phyloP scores from a whole-genome alignment of 2,888 invertebrate genomes.

The Pristionchus maxplancki region DNA sequence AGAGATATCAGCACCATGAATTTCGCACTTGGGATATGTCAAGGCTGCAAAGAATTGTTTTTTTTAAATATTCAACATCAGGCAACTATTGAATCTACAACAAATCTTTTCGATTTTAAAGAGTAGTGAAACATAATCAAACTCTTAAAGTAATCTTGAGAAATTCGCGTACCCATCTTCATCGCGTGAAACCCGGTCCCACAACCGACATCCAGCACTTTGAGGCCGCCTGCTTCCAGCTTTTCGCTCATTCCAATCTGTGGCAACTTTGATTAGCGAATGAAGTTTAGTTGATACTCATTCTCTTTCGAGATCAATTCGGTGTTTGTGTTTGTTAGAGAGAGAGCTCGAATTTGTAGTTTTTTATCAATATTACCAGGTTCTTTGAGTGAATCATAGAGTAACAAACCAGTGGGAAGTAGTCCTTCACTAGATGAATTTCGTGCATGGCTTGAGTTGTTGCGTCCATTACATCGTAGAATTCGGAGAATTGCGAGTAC shows the following conservation, averaged over 20 bases:
- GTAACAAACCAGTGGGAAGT: slow-evolving; percentile 60
- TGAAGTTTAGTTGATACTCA: too few species aligned
- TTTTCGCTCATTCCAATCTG: slow-evolving; percentile 48
- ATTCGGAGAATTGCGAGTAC: slow-evolving; percentile 61
- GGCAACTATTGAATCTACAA: too few species aligned
- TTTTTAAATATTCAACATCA: neutral
- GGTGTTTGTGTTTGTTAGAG: too few species aligned
- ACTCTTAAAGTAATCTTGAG: neutral
- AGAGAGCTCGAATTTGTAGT: too few species aligned
- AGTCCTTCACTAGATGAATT: slow-evolving; percentile 63
- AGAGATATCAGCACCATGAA: slow-evolving; percentile 69
- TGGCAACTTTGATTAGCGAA: neutral
- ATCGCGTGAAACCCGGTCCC: slow-evolving; percentile 28
- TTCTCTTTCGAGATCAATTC: too few species aligned
- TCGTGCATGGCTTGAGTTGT: slow-evolving; percentile 60
- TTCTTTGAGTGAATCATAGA: too few species aligned
- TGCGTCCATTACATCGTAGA: slow-evolving; percentile 62
- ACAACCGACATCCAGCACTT: slow-evolving; percentile 48
- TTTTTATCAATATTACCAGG: too few species aligned
- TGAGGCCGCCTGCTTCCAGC: slow-evolving; percentile 7
- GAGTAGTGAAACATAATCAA: too few species aligned
- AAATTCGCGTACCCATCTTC: neutral
- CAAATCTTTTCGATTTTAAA: too few species aligned
- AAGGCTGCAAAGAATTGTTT: slow-evolving; percentile 56
- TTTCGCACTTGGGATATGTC: slow-evolving; percentile 64